These are phyloP conservation scores for Oreochromis mossambicus DNA, from an alignment of 2,797 vertebrate genomes.

Conservation along the genomic window DNA sequence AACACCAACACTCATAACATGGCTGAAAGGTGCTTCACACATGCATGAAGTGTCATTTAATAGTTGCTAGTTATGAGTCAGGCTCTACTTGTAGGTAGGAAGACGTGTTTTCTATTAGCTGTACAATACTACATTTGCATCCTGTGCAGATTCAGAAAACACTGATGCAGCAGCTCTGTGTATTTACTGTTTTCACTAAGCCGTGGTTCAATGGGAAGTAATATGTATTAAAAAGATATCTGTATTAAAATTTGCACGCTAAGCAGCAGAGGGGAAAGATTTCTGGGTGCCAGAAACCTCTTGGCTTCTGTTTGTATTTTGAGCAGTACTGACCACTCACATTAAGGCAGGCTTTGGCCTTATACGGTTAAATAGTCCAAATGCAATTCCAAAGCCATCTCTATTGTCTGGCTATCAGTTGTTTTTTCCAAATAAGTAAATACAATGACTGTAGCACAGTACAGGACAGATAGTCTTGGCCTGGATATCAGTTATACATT, in stretches of 20 bases:
- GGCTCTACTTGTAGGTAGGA: neutral
- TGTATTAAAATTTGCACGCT: neutral
- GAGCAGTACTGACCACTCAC: neutral
- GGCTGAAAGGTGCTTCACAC: neutral
- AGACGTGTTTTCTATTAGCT: neutral
- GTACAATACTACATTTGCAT: neutral
- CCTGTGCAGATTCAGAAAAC: neutral
- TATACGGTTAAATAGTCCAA: neutral
- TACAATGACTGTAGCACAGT: neutral
- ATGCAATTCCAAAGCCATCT: neutral
- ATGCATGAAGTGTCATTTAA: rapidly evolving
- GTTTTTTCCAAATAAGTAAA: neutral
- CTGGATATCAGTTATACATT: neutral
- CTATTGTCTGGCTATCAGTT: neutral
- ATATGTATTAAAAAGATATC: neutral
- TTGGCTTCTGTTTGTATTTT: neutral
- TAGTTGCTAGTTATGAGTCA: neutral
- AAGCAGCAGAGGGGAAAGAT: neutral
- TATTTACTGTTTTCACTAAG: neutral
- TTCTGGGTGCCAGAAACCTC: neutral
- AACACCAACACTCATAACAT: neutral
- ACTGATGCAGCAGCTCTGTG: neutral
- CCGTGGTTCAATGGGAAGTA: neutral
- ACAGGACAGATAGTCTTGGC: neutral
- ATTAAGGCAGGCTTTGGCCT: neutral